Evolutionary conservation across 2,797 vertebrate genomes (phyloP), one percentile per base, ranked within the genome.

Genomic region (Petrocephalus sullivani): DNA sequence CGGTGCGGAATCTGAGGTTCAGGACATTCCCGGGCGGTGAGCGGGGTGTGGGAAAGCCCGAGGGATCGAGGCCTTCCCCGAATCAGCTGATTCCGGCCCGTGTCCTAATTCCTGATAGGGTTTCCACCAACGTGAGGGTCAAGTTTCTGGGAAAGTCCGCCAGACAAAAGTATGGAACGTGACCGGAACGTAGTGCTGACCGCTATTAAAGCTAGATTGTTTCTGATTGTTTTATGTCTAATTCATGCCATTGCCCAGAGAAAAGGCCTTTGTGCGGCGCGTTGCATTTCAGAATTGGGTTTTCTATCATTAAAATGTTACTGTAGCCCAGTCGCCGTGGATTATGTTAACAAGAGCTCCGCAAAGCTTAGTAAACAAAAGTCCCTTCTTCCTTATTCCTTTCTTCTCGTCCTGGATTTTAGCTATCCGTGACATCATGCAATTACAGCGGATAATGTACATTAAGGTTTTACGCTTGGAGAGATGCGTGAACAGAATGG

Each of bases 1-100:
- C 53, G 85, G 88, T 86, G 67, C 28, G 81, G 92, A 92, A 93
- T 93, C 90, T 92, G 89, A 88, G 88, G 89, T 93, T 93, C 92
- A 91, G 91, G 90, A 92, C 93, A 93, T 91, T 90, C 87, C 71
- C 85, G 78, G 92, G 88, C 91, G 87, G 92, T 90, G 89, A 58
- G 75, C 89, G 91, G 91, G 91, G 91, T 95, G 94, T 96, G 94
- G 93, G 95, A 94, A 94, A 90, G 93, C 93, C 89, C 91, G 71
- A 10, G 61, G 64, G 91, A 88, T 92, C 92, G 91, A 91, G 87
- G 82, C 91, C 91, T 90, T 91, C 90, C 89, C 51, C 81, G 90
- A 87, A 93, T 94, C 92, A 94, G 92, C 92, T 94, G 93, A 95
- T 90, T 91, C 88, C 86, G 85, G 91, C 93, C 89, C 86, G 87